Evolutionary conservation across 2,113 vertebrate genomes (phyloP), one percentile per base, ranked within the genome.

Genomic region (Solenodon paradoxus): DNA sequence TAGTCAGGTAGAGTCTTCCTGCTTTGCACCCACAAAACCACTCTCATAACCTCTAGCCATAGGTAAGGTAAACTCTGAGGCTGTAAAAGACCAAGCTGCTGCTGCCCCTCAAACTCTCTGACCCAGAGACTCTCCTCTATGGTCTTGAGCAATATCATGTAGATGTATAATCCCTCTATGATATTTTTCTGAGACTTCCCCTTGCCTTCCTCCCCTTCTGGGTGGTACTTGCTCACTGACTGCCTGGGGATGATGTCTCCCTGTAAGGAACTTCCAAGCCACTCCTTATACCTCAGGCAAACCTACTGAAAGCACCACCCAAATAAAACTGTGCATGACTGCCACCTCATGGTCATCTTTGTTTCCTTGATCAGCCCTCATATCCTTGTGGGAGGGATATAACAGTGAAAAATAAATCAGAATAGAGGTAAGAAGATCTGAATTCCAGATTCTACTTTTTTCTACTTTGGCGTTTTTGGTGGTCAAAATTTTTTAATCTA

Each of bases 291-390:
- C 61, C 40, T 4, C 1, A 7, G 12, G 51, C 59, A 92, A 92
- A 81, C 15, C n/a, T 40, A 30, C 22, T 68, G n/a, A 89, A 66
- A 92, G 30, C 45, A 59, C 40, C 3, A 30, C 75, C 80, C 45
- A 61, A 45, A 24, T 40, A 71, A 86, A 85, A 69, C 77, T 83
- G n/a, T 71, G 19, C 89, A 9, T 51, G 69, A 51, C 55, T 95
- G 45, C 66, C 78, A 93, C 82, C 64, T 79, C 51, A 83, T 84
- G 57, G 40, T 49, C 90, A 55, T 68, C 63, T 42, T 59, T 77
- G 38, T n/a, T 75, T 57, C 59, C 40, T 80, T 81, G 19, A 26
- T 77, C 45, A 30, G 16, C 28, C 7, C 57, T 53, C 68, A 72
- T 32, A 82, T 38, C 35, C 22, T 35, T 94, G 9, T 26, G 38